Conservation (phyloP, 2,888 invertebrate species). For the Alloplasta piceator region DNA sequence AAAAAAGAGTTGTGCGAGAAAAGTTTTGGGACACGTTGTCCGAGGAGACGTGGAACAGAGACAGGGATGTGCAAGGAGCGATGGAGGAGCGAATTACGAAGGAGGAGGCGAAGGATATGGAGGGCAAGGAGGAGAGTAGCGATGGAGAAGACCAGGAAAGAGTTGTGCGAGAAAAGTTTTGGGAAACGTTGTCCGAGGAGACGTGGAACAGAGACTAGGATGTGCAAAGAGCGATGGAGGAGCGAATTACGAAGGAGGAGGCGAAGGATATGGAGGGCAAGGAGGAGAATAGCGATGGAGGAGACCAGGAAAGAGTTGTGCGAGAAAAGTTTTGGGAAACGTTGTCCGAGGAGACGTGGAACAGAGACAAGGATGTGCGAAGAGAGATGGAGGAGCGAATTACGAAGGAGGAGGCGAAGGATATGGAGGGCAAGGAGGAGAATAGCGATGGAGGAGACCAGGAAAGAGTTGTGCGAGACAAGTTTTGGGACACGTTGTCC, state of each 20-base stretch:
- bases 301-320: constrained; percentile 62
- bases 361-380: constrained; percentile 53
- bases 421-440: constrained; percentile 41
- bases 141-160: constrained; percentile 59
- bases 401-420: constrained; percentile 70
- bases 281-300: constrained; percentile 31
- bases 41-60: constrained; percentile 15
- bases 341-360: constrained; percentile 55
- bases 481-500: constrained; percentile 42
- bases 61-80: background rate
- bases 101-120: constrained; percentile 70
- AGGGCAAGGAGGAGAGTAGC: constrained; percentile 16
- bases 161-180: constrained; percentile 47
- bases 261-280: constrained; percentile 65
- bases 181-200: constrained; percentile 45
- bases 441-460: constrained; percentile 47
- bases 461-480: constrained; percentile 50
- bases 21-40: no score
- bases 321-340: constrained; percentile 38
- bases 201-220: constrained; percentile 56
- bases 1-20: no score
- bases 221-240: constrained; percentile 52
- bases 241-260: constrained; percentile 65
- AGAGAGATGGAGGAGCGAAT: constrained; percentile 46
- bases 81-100: constrained; percentile 38